A percentile compares a stretch with the other conserved stretches of the same genome.
Conservation (phyloP, 2,797 vertebrate genomes). For the Sebastes minor region DNA sequence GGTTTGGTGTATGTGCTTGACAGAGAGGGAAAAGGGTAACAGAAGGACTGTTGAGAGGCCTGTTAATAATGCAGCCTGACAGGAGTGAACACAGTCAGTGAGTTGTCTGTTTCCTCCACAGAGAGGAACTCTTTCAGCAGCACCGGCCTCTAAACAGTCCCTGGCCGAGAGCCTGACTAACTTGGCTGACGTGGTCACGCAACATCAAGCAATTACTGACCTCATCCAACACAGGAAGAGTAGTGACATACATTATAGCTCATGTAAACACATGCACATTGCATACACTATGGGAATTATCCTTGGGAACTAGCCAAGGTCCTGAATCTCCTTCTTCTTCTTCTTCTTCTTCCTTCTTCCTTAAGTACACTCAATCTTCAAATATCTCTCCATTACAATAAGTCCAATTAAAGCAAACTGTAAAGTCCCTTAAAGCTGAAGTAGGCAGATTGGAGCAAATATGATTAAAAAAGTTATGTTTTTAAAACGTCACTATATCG, state of each 20-base stretch:
- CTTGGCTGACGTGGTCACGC: constrained; percentile 22
- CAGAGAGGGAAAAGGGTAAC: constrained; percentile 5
- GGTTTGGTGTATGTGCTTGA: constrained; percentile 1
- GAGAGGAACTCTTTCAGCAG: constrained; percentile 68
- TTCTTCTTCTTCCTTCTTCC: neutral
- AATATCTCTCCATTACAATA: neutral
- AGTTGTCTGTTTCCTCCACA: constrained; percentile 76
- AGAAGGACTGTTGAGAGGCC: constrained; percentile 28
- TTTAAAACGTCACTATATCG: no score
- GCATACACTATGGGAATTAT: neutral
- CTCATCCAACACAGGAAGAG: constrained; percentile 4
- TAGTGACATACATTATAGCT: constrained; percentile 2
- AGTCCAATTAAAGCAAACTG: neutral
- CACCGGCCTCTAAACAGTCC: constrained; percentile 37
- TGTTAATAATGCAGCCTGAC: constrained; percentile 75
- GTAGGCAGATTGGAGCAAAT: no score
- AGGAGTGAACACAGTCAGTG: constrained; percentile 80
- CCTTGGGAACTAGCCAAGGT: constrained; percentile 36
- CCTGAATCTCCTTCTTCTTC: constrained; percentile 19
- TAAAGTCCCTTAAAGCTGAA: neutral
- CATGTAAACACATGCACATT: neutral
- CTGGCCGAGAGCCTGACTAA: constrained; percentile 32
- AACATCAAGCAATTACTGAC: constrained; percentile 26
- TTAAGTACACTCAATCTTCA: neutral
- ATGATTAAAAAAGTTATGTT: no score